These are phyloP conservation scores for Peromyscus aztecus DNA, from an alignment of 2,797 vertebrate species.

Conservation along the genomic window DNA sequence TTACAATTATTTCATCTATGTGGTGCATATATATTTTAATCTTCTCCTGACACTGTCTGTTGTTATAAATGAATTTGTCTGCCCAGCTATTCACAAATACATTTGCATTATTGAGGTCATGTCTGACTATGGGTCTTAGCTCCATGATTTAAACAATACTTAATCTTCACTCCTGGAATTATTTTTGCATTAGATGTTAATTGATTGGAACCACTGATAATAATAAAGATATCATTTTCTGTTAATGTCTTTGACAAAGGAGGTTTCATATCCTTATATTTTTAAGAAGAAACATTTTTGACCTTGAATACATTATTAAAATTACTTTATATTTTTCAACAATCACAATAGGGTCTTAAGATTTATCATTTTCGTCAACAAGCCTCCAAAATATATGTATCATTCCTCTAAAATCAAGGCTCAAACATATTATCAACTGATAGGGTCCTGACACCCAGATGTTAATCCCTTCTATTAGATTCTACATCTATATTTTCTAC, in stretches of 20 bases:
- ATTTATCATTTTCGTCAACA: conserved; percentile 62
- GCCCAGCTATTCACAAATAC: conserved; percentile 77
- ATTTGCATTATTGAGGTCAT: conserved; percentile 78
- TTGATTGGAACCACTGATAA: conserved; percentile 69
- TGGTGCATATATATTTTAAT: conserved; percentile 84
- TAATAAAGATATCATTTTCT: conserved; percentile 71
- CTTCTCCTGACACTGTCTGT: conserved; percentile 76
- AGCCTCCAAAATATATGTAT: not conserved
- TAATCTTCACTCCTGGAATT: conserved; percentile 73
- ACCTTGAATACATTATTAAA: conserved; percentile 76
- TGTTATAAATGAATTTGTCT: conserved; percentile 81
- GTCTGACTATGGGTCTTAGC: conserved; percentile 72
- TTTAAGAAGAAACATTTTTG: conserved; percentile 72
- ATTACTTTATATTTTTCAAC: conserved; percentile 49
- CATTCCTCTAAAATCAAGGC: not conserved
- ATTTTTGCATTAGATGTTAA: conserved; percentile 77
- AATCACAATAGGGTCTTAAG: conserved; percentile 33
- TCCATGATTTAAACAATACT: conserved; percentile 79
- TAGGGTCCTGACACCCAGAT: not conserved
- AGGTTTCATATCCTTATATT: conserved; percentile 43
- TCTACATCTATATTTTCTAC: not conserved
- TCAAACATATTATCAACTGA: conserved; percentile 33
- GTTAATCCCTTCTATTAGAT: not conserved
- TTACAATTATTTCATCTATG: conserved; percentile 86
- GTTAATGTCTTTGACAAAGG: conserved; percentile 70